phyloP scores from a whole-genome alignment of 2,113 vertebrate genomes.

The Danio rerio region GRCz12tu NC_133189.1:2292001-2292500 shows the following conservation, averaged over 20 bases:
- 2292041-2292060: constrained; percentile 25
- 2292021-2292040: constrained; percentile 45
- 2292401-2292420: constrained; percentile 57
- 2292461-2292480: constrained; percentile 68
- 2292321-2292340: not conserved
- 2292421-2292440: constrained; percentile 70
- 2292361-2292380: constrained; percentile 36
- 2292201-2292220: constrained; percentile 21
- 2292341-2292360: not conserved
- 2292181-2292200: not conserved
- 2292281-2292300: constrained; percentile 19
- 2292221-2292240: constrained; percentile 35
- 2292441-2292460: constrained; percentile 71
- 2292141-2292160: constrained; percentile 42
- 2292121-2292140: constrained; percentile 49
- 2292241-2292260: constrained; percentile 8
- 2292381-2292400: constrained; percentile 25
- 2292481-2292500: constrained; percentile 78
- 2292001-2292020: constrained; percentile 63
- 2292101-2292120: constrained; percentile 58
- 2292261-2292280: constrained; percentile 8
- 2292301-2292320: not conserved
- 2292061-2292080: constrained; percentile 74
- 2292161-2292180: constrained; percentile 15
- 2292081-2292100: constrained; percentile 67